phyloP scores from a whole-genome alignment of 2,888 invertebrate genomes.

The Cyclophora albipunctata region DNA sequence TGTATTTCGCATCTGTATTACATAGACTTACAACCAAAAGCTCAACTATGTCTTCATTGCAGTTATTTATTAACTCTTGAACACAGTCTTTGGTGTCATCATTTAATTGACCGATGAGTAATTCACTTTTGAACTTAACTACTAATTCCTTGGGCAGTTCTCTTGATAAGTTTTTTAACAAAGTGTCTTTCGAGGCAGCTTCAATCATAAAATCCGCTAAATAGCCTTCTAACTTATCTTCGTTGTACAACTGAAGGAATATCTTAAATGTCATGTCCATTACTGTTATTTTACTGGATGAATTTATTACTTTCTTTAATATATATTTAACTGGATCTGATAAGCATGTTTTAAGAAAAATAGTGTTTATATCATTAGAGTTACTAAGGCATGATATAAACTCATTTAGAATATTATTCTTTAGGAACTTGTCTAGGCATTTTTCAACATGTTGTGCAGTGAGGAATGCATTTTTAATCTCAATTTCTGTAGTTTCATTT shows the following conservation, averaged over 20 bases:
- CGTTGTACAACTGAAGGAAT: slow-evolving; percentile 46
- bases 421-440: slow-evolving; percentile 59
- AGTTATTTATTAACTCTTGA: slow-evolving; percentile 32
- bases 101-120: slow-evolving; percentile 40
- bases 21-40: slow-evolving; percentile 45
- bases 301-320: slow-evolving; percentile 52
- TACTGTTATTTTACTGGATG: slow-evolving; percentile 35
- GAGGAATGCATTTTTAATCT: slow-evolving; percentile 70
- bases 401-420: slow-evolving; percentile 49
- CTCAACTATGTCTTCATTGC: slow-evolving; percentile 36
- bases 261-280: slow-evolving; percentile 46
- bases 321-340: slow-evolving; percentile 52
- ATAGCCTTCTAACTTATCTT: slow-evolving; percentile 42
- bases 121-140: slow-evolving; percentile 43
- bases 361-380: slow-evolving; percentile 26
- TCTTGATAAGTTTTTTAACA: slow-evolving; percentile 35
- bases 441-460: slow-evolving; percentile 73
- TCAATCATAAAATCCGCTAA: slow-evolving; percentile 54
- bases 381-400: slow-evolving; percentile 46
- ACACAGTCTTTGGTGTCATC: slow-evolving; percentile 28
- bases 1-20: slow-evolving; percentile 32
- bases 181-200: slow-evolving; percentile 52
- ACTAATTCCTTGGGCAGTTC: slow-evolving; percentile 41
- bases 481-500: slow-evolving; percentile 50
- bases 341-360: slow-evolving; percentile 42